Evolutionary conservation across 2,888 invertebrate species (phyloP).

Genomic region (Agrotis puta): DNA sequence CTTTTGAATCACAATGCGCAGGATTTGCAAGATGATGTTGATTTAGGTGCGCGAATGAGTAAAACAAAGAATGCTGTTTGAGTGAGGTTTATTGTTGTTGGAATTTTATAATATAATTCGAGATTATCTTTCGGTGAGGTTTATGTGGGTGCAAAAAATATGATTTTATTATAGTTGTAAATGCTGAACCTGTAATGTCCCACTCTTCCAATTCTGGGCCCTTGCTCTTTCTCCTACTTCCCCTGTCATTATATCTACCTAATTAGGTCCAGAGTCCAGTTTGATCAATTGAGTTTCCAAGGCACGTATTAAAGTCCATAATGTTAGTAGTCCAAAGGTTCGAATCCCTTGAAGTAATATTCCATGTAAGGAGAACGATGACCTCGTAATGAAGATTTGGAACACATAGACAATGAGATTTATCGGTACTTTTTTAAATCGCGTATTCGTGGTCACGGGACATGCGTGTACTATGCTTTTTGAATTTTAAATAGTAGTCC

Average conservation of each 20-base stretch:
- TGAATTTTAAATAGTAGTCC: constrained; percentile 58
- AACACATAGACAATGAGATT: constrained; percentile 57
- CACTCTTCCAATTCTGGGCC: too few species aligned
- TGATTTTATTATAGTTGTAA: not conserved
- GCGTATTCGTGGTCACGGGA: constrained; percentile 27
- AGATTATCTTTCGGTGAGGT: not conserved
- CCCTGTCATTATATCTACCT: not conserved
- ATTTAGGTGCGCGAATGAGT: constrained; percentile 40
- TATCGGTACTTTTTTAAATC: constrained; percentile 53
- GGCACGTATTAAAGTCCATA: constrained; percentile 33
- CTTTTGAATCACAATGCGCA: constrained; percentile 78
- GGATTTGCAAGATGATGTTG: constrained; percentile 48
- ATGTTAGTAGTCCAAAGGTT: constrained; percentile 51
- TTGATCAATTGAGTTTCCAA: not conserved
- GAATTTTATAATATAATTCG: constrained; percentile 13
- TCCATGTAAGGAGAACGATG: constrained; percentile 61
- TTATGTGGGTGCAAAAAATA: not conserved
- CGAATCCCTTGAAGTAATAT: constrained; percentile 53
- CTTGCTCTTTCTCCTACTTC: not conserved
- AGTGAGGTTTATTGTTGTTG: constrained; percentile 8
- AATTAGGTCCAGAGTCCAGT: not conserved
- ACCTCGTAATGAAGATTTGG: constrained; percentile 50
- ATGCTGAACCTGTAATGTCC: too few species aligned
- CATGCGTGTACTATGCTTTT: constrained; percentile 43
- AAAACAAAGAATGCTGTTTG: constrained; percentile 38